Conservation (phyloP, 64 coral and sea anemone species). For the Astreopora myriophthalma region DNA sequence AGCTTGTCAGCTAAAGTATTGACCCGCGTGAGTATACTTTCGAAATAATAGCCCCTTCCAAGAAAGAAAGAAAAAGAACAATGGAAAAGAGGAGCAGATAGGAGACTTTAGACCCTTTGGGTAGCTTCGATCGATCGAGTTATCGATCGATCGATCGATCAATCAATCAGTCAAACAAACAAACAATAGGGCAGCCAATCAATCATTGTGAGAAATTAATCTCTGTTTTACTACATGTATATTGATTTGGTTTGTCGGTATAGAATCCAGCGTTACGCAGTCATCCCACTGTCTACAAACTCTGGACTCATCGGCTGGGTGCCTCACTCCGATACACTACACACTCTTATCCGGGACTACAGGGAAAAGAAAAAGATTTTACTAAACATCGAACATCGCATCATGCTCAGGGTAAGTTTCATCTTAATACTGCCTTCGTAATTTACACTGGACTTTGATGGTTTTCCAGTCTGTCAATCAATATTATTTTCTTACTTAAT, state of each 20-base stretch:
- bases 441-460: too few relatives aligned
- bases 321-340: slow-evolving; percentile 93
- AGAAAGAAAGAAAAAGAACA: too few relatives aligned
- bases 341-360: slow-evolving; percentile 97
- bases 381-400: slow-evolving; percentile 97
- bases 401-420: slow-evolving; percentile 87
- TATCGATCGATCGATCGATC: too few relatives aligned
- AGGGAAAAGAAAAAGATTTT: slow-evolving; percentile 98
- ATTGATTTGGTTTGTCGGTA: background rate
- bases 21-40: too few relatives aligned
- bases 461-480: background rate
- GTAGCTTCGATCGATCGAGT: too few relatives aligned
- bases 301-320: slow-evolving; percentile 99
- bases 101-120: too few relatives aligned
- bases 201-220: too few relatives aligned
- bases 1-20: background rate
- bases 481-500: background rate
- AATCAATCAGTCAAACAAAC: too few relatives aligned
- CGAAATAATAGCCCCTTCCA: too few relatives aligned
- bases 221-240: background rate
- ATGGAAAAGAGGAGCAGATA: too few relatives aligned
- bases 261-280: slow-evolving; percentile 96
- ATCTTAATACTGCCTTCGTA: background rate
- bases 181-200: too few relatives aligned
- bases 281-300: slow-evolving; percentile 98